Evolutionary conservation across 2,113 vertebrate species (phyloP), one percentile per base, ranked within the genome.

Genomic region (Chlorocebus sabaeus): DNA sequence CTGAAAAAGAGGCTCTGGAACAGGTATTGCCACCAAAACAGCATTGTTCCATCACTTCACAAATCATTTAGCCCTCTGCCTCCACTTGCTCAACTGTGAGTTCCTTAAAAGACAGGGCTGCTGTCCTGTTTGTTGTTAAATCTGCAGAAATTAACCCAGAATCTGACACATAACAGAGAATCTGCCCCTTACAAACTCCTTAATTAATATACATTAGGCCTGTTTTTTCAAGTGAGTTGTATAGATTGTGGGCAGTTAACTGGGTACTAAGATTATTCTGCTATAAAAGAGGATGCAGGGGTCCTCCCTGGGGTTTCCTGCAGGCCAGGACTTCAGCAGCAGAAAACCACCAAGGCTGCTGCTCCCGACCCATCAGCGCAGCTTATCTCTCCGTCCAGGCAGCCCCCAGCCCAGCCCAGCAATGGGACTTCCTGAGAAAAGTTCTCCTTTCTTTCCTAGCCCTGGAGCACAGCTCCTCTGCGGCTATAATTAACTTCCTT

Each of bases 301-400:
- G 20, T 43, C 79, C 17, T 92, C 80, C 80, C 81, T 30, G 11
- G 64, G 50, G 10, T 59, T 89, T 70, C 30, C 73, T 32, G 48
- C 30, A 59, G 67, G 50, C 27, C 73, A 76, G 81, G 43, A 68
- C 70, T 96, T 93, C 59, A 27, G 38, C 38, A 64, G 55, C 72
- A 70, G 55, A 76, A 95, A 87, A 84, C 32, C 20, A 89, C 48
- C 5, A 3, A 61, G 61, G 20, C 88, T 72, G 76, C 82, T 70
- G 72, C n/a, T 9, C 52, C 59, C 52, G 45, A 61, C 59, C 52
- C 45, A 20, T 76, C 10, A 3, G 35, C 4, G 35, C 30, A 5
- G 92, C 90, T 98, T 97, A 89, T 96, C 98, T 96, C 70, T 81
- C 32, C 5, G 8, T 48, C 89, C 96, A 84, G 89, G 89, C 83